These are phyloP conservation scores for Amphipyra tragopoginis DNA, from an alignment of 2,888 invertebrate species.

Conservation along the genomic window DNA sequence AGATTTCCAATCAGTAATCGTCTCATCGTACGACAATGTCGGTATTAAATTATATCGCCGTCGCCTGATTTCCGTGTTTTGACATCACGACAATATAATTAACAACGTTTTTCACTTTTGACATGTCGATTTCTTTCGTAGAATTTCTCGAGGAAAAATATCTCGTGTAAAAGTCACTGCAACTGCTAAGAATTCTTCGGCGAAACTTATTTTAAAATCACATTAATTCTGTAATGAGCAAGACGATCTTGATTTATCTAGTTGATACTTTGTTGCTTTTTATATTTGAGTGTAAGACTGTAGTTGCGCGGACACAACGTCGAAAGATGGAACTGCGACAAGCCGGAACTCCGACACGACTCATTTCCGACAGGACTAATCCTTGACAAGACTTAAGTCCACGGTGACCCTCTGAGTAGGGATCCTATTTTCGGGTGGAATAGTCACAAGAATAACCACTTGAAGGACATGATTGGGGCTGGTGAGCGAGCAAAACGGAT, in stretches of 20 bases:
- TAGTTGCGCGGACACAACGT: too few species aligned
- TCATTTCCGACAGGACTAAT: too few species aligned
- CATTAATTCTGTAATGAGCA: slow-evolving; percentile 7
- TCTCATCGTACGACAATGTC: slow-evolving; percentile 11
- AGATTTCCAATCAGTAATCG: slow-evolving; percentile 19
- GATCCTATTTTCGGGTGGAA: too few species aligned
- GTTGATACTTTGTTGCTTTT: not conserved
- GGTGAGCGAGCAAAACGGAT: too few species aligned
- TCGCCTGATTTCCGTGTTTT: slow-evolving; percentile 56
- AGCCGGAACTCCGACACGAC: too few species aligned
- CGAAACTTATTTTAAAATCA: slow-evolving; percentile 17
- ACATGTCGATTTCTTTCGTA: slow-evolving; percentile 21
- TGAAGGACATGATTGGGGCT: too few species aligned
- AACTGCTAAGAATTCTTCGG: slow-evolving; percentile 3
- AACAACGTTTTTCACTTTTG: slow-evolving; percentile 44
- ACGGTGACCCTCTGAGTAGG: too few species aligned
- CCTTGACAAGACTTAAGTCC: too few species aligned
- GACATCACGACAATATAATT: slow-evolving; percentile 52
- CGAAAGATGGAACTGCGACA: too few species aligned
- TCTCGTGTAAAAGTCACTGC: slow-evolving; percentile 12
- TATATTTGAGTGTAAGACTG: not conserved
- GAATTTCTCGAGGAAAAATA: slow-evolving; percentile 22
- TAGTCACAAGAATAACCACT: too few species aligned
- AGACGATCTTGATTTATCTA: slow-evolving; percentile 1
- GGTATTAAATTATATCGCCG: slow-evolving; percentile 17